Evolutionary conservation across 1,140 invertebrate genomes (phyloP).

Genomic region (Scylla paramamosain): DNA sequence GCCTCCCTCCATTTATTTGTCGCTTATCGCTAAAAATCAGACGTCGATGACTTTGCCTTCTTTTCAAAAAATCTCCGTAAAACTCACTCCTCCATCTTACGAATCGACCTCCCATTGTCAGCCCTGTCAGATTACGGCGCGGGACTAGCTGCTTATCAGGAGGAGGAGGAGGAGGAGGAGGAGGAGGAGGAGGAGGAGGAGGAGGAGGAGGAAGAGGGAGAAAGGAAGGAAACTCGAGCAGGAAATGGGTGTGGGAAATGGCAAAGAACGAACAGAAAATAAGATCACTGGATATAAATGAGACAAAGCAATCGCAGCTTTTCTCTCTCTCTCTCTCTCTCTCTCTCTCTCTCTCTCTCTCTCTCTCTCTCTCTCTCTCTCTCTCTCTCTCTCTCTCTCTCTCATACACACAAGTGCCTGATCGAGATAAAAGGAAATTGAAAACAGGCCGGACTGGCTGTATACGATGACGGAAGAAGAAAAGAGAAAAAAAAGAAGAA

Average conservation of each 20-base stretch:
- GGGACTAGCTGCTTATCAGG: background rate
- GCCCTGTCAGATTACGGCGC: constrained; percentile 29
- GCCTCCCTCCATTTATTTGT: constrained; percentile 38
- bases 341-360: no score
- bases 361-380: no score
- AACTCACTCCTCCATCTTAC: constrained; percentile 31
- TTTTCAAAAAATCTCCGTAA: constrained; percentile 40
- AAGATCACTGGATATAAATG: no score
- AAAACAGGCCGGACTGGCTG: no score
- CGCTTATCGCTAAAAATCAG: constrained; percentile 54
- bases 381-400: no score
- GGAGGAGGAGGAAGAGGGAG: background rate
- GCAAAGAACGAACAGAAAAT: no score
- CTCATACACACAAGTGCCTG: no score
- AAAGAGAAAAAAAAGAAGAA: background rate
- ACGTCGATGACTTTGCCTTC: constrained; percentile 34
- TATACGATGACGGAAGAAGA: background rate
- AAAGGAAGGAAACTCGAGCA: background rate
- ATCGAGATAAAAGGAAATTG: no score
- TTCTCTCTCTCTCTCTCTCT: no score
- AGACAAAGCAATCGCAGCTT: no score
- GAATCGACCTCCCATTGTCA: constrained; percentile 54
- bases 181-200: constrained; percentile 40
- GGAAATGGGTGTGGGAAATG: no score
- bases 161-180: constrained; percentile 28